A percentile compares a stretch with the other conserved stretches of the same genome.
phyloP scores from a whole-genome alignment of 2,797 vertebrate genomes.

The Rhinatrema bivittatum region DNA sequence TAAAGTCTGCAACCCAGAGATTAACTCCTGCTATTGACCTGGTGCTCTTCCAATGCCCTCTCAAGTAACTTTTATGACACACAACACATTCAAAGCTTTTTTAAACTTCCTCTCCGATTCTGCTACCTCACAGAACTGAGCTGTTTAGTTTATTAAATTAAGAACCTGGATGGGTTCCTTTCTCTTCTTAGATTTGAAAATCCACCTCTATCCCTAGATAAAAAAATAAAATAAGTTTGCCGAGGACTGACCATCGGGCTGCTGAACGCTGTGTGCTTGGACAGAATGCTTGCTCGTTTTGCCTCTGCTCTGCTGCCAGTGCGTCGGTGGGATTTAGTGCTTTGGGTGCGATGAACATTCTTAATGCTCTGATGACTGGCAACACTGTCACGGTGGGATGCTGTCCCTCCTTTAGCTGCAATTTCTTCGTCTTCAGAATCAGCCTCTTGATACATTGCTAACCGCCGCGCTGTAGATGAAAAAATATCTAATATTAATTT shows the following conservation, averaged over 20 bases:
- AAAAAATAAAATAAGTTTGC: neutral
- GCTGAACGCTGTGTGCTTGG: constrained; percentile 92
- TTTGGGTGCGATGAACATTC: constrained; percentile 74
- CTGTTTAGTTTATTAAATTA: no score
- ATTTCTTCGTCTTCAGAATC: constrained; percentile 90
- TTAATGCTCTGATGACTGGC: constrained; percentile 79
- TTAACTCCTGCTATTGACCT: no score
- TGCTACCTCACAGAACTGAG: no score
- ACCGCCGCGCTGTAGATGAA: constrained; percentile 64
- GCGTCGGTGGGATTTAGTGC: constrained; percentile 83
- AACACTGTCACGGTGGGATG: constrained; percentile 72
- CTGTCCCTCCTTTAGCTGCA: constrained; percentile 60
- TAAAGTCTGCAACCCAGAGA: no score
- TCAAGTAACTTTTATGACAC: no score
- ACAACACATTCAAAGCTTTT: no score
- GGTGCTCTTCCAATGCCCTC: no score
- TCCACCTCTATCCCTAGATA: no score
- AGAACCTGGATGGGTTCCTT: no score
- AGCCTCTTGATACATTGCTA: constrained; percentile 89
- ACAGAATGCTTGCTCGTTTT: constrained; percentile 85
- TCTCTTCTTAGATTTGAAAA: no score
- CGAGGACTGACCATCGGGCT: constrained; percentile 83
- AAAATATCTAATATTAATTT: no score
- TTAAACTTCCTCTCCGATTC: no score
- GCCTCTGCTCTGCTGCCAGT: constrained; percentile 84